Evolutionary conservation across 2,113 vertebrate species (phyloP), one percentile per base, ranked within the genome.

Genomic region (Syrrhaptes paradoxus): DNA sequence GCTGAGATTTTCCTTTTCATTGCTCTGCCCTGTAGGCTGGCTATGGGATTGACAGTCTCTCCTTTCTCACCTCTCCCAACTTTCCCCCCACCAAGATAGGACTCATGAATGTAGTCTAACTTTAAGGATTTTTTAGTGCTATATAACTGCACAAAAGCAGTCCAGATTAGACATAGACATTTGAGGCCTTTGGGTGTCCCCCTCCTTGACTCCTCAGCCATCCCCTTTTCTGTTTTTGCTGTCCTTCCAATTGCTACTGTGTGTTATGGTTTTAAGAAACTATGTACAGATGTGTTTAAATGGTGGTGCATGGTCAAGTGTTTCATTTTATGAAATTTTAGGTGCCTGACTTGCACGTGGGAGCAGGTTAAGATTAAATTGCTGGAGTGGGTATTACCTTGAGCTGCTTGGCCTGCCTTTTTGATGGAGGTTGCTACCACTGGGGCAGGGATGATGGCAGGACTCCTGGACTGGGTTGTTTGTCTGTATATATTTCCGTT

Each of bases 291-390:
- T 57, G 29, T 43, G 38, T 70, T 86, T 13, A 28, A 89, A 57
- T 28, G 21, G 21, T 2, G 8, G 24, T 7, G 9, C 6, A 12
- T 1, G 13, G 26, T 32, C 15, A 82, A 34, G 29, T 32, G 11
- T 61, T 91, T 66, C 3, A 32, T 57, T 66, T 52, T 20, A 54
- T 66, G 78, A 67, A 29, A 32, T 83, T 87, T 85, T 76, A 41
- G 29, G 14, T 65, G 18, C 31, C 10, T 68, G 66, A 48, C 21
- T 82, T 0, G 0, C 31, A 48, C 0, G 1, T 32, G 13, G 31
- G 49, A 85, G 32, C n/a, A 89, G 34, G 75, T 78, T 43, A 67
- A 94, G 81, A 85, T 75, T 32, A 72, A 29, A 34, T 61, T 38
- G 24, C 22, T 81, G 20, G 22, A 84, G 38, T 45, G 17, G 6